Base-by-base conservation (phyloP, 2,888 invertebrate genomes). In the Thecocarcelia acutangulata region DNA sequence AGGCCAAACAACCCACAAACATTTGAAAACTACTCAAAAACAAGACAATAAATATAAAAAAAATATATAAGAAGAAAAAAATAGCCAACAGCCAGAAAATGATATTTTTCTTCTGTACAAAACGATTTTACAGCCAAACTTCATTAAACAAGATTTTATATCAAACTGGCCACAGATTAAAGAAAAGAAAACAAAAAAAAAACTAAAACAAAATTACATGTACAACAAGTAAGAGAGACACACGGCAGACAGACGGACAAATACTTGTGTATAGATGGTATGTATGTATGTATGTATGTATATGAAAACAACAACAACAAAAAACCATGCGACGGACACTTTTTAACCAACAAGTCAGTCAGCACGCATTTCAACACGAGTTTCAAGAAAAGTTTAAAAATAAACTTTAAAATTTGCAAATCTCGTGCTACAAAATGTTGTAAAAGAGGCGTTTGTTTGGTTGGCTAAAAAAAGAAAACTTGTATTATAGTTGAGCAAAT, bases 291-390 rank as follows among this genome's bases (percentile, higher is more conserved):
- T n/a, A n/a, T n/a, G n/a, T n/a, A n/a, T n/a, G n/a, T 9, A 33
- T 33, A 3, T 37, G 48, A 44, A 46, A 52, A 73, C 21, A 21
- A 33, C 54, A 19, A 61, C 48, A n/a, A 24, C 50, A 40, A 61
- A 61, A 61, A 12, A 28, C 61, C 50, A 61, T 8, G 12, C 2
- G 58, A 48, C 70, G 44, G 50, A 48, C 42, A 63, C 17, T 13
- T 66, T 44, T 33, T 46, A 56, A 40, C 63, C 56, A 64, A n/a
- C 56, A 40, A 63, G 19, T 17, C 37, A 63, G 19, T 17, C 37
- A 64, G 64, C 72, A 79, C 72, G 78, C 72, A 79, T 66, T 79
- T 66, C 59, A 79, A 73, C 78, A 79, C 78, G 82, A 78, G 82
- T 66, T 75, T 63, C 17, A 74, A 59, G 78, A 66, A 64, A 74